Base-by-base conservation (phyloP, 2,797 vertebrate species). In the Buceros bicornis region DNA sequence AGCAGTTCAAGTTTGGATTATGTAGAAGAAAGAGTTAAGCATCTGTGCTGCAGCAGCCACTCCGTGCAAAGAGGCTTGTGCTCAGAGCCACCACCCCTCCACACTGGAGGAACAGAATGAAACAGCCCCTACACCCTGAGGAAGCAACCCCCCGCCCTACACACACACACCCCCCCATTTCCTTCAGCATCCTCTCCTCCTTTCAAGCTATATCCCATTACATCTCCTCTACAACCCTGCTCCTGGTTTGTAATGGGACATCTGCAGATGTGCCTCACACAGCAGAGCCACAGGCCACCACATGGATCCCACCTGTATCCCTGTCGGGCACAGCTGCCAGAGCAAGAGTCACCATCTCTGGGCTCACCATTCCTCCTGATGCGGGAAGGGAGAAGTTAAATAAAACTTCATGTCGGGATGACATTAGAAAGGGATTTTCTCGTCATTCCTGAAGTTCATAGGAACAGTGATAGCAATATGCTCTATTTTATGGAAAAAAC, bases 11-110 rank as follows among this genome's bases (percentile, higher is more conserved):
- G 24, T 56, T 7, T 42, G 31, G 29, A 7, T 85, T 82, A 60
- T 12, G 8, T 3, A 33, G 40, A 87, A 67, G 19, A 60, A 79
- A 69, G 24, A 35, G 29, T 51, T 66, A 77, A 92, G n/a, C 40
- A 43, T 35, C 31, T 21, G 11, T 3, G 3, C 14, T 0, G 0
- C 14, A 8, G 45, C 40, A 78, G 33, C 33, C 13, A 4, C 8
- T 1, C 13, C 6, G 5, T 31, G 31, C 35, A 48, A 60, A 71
- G n/a, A 0, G 17, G 31, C 13, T 4, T 1, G 64, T 13, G 40
- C 42, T 89, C 64, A 87, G 56, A 45, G 64, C n/a, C 70, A 78
- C 33, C 28, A 72, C 14, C 37, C 12, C 4, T 2, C 7, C 54
- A 54, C 4, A 2, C 0, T 29, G 20, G 21, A 87, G 50, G 35